phyloP scores from a whole-genome alignment of 2,888 invertebrate genomes.

The Galerucella pusilla region DNA sequence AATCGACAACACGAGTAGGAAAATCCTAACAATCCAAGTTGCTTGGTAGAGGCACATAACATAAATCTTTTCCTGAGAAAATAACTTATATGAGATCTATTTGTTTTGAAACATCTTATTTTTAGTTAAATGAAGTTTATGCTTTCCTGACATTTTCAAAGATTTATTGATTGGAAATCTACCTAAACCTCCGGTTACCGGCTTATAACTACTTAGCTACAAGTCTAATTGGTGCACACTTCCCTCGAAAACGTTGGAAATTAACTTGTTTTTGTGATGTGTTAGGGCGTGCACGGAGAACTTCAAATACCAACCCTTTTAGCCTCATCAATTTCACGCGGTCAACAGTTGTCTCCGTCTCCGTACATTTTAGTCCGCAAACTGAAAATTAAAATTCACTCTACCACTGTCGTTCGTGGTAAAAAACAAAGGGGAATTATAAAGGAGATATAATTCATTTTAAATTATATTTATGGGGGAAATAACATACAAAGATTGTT shows the following conservation, averaged over 20 bases:
- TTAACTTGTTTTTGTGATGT: constrained; percentile 9
- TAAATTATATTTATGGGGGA: background rate
- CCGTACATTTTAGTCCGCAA: background rate
- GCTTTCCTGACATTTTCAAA: background rate
- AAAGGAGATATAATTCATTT: background rate
- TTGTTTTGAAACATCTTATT: too few relatives aligned
- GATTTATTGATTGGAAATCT: background rate
- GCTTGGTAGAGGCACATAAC: too few relatives aligned
- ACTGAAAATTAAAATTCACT: background rate
- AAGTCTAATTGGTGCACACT: background rate
- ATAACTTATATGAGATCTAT: too few relatives aligned
- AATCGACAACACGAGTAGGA: too few relatives aligned
- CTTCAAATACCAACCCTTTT: background rate
- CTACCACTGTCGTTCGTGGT: background rate
- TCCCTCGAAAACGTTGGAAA: background rate
- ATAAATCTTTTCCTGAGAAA: too few relatives aligned
- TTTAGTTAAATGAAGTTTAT: too few relatives aligned
- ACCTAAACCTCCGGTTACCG: background rate
- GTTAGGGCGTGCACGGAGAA: background rate
- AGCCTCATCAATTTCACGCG: constrained; percentile 3
- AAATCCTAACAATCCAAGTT: too few relatives aligned
- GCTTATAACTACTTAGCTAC: background rate
- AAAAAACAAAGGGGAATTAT: background rate
- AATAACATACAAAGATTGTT: background rate
- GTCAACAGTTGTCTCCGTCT: background rate